Evolutionary conservation across 1,140 invertebrate genomes (phyloP), one percentile per base, ranked within the genome.

Genomic region (Anoplolepis gracilipes): DNA sequence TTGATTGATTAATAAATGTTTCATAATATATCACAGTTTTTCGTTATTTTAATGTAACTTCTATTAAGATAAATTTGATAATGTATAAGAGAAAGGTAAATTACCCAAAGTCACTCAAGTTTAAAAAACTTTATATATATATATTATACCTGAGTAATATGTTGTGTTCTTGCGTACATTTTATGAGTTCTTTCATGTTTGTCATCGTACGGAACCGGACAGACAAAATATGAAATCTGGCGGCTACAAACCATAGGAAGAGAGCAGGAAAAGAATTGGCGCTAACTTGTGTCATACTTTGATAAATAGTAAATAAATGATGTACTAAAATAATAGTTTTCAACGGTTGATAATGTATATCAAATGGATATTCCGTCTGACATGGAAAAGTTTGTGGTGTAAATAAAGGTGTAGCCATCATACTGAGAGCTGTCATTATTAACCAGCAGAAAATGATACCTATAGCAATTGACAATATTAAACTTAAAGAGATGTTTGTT

Each of bases 361-460:
- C 2, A 22, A 90, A 88, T 16, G 88, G 88, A 25, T 62, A 85
- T 25, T 73, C 30, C 1, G 49, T 22, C 25, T 22, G 28, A n/a
- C 10, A 6, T 13, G 62, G 70, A 22, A 78, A 89, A 13, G 65
- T 39, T 39, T 90, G 82, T 8, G 69, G 22, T 1, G 87, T n/a
- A 22, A 92, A 30, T 16, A 91, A n/a, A 19, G 92, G 88, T 30
- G 76, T 78, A 10, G 88, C 10, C 7, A 87, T 75, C 22, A 90
- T 81, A 4, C 69, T 62, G 5, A 87, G 8, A n/a, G 72, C 86
- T 25, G 91, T 82, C 33, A 61, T 42, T 22, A 19, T 19, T n/a
- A 82, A n/a, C 53, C 25, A 61, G 22, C 33, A 42, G 30, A 82
- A n/a, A 59, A 82, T 73, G 11, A 3, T 33, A 61, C 67, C 78